Evolutionary conservation across 2,888 invertebrate species (phyloP), one percentile per base, ranked within the genome.

Genomic region (Lacanobia wlatinum): DNA sequence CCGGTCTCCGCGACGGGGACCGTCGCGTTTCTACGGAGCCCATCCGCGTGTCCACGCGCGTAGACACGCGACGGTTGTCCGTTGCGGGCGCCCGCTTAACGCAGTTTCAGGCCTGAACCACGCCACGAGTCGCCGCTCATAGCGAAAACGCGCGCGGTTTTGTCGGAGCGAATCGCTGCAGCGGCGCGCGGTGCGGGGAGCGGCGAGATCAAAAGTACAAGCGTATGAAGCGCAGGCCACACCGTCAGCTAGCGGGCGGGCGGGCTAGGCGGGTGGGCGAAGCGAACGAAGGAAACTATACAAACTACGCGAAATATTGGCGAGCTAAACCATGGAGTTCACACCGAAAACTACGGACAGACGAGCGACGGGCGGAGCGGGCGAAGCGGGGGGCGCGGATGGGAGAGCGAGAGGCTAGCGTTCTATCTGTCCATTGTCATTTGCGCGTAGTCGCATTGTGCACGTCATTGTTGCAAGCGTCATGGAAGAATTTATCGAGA

Each of bases 311-410:
- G 52, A 52, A 63, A 63, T 63, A 63, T 63, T 64, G 64, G 64
- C 64, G 64, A 64, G 52, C 52, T 63, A 63, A 63, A 55, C 64
- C 55, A 64, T 64, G 64, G 64, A 55, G 64, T 64, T 64, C 64
- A 53, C 55, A 64, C 64, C 64, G 55, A 64, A 64, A 64, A 64
- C 64, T 64, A 55, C 64, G 55, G 64, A 64, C 53, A 53, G 64
- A 64, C 64, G 43, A 21, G 64, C 21, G 64, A 64, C 64, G 64
- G 40, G 40, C 40, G 9, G 9, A 40, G 40, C 52, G 52, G 52
- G 52, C 52, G 3, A 52, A 21, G 52, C 52, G 52, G 38, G 18
- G 34, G 28, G 56, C 56, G 28, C 34, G 56, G 56, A 56, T 28
- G 28, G 60, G 43, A 46, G 62, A 62, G 62, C 48, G 62, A 62